A percentile compares a stretch with the other conserved stretches of the same genome.
These are phyloP conservation scores for Acinonyx jubatus DNA, from an alignment of 2,113 vertebrate genomes.

Conservation along the genomic window DNA sequence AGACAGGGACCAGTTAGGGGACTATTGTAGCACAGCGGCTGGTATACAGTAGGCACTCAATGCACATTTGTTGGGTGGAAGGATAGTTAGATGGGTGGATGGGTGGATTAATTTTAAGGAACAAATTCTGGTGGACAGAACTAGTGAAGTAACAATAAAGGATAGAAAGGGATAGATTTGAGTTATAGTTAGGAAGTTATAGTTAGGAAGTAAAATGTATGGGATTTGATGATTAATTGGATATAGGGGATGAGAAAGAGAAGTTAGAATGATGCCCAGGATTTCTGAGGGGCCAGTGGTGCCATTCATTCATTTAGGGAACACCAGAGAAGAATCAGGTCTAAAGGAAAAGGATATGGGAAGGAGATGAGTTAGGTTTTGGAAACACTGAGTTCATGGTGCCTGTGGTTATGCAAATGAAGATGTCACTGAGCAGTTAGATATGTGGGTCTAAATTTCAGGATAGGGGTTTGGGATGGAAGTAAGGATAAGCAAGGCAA, in stretches of 20 bases:
- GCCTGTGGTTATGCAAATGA: neutral
- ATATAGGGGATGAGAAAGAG: neutral
- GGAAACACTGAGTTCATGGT: constrained; percentile 7
- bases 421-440: constrained; percentile 7
- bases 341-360: neutral
- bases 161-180: neutral
- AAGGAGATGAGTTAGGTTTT: neutral
- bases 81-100: neutral
- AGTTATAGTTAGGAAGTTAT: constrained; percentile 37
- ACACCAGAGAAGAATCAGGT: neutral
- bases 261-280: neutral
- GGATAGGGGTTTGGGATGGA: neutral
- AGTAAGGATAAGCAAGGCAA: constrained; percentile 27
- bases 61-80: neutral
- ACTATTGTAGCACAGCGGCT: neutral
- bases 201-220: constrained; percentile 30
- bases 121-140: neutral
- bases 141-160: constrained; percentile 9
- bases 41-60: neutral
- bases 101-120: neutral
- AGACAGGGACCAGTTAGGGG: neutral
- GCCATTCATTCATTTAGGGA: neutral
- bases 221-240: constrained; percentile 39
- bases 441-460: constrained; percentile 35
- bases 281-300: neutral